Percentiles rank a stretch among this genome's conserved stretches.
Conservation (phyloP, 2,888 invertebrate genomes). For the Toxonevra muliebris region DNA sequence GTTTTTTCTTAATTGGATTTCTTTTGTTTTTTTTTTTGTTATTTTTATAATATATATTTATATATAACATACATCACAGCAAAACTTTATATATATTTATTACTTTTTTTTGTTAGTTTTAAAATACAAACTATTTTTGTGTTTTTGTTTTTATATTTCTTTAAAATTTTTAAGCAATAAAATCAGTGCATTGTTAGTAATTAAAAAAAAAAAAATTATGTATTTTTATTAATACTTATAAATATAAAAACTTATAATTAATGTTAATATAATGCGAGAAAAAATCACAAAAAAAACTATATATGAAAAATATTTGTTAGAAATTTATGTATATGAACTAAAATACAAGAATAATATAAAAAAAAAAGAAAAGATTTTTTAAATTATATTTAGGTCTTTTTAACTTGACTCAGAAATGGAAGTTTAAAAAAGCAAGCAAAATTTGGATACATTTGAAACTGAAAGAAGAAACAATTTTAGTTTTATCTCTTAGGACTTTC, state of each 20-base stretch:
- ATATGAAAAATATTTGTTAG: slow-evolving; percentile 12
- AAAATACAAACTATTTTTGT: slow-evolving; percentile 45
- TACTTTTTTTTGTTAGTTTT: slow-evolving; percentile 37
- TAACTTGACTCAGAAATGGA: too few relatives aligned
- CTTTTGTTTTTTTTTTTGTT: slow-evolving; percentile 41
- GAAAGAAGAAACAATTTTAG: too few relatives aligned
- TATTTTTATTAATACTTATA: not conserved
- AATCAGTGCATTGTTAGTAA: slow-evolving; percentile 30
- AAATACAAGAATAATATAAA: slow-evolving; percentile 8
- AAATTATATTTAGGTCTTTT: too few relatives aligned
- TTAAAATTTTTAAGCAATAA: slow-evolving; percentile 24
- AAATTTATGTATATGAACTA: not conserved
- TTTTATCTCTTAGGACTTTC: too few relatives aligned
- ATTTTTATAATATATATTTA: slow-evolving; percentile 51
- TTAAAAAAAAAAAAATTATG: slow-evolving; percentile 19
- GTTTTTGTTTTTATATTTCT: slow-evolving; percentile 39
- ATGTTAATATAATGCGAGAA: not conserved
- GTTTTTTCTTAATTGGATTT: slow-evolving; percentile 41
- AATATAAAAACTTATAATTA: not conserved
- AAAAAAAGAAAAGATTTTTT: not conserved
- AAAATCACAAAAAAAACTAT: slow-evolving; percentile 2
- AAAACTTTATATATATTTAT: slow-evolving; percentile 60
- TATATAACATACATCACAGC: slow-evolving; percentile 65
- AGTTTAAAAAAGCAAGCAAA: too few relatives aligned
- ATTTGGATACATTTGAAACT: too few relatives aligned